Evolutionary conservation across 2,113 vertebrate species (phyloP), one percentile per base, ranked within the genome.

Genomic region (Semnornis frantzii): DNA sequence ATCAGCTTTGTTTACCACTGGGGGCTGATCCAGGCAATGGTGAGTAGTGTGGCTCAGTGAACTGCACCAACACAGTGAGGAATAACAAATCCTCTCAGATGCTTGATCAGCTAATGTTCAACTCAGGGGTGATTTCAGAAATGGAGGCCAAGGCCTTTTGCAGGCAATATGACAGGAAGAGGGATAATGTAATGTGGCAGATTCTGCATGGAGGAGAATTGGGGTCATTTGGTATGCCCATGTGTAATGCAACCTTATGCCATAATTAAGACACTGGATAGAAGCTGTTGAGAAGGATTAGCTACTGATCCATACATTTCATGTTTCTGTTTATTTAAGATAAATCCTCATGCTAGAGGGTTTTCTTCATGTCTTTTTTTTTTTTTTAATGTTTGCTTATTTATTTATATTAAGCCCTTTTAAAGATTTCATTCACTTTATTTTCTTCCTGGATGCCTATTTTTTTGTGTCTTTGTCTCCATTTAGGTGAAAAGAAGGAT

Each of bases 141-240:
- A 93, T 34, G 82, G 86, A 70, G 84, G 62, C 65, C 91, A 52
- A 69, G 65, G 87, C 89, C 77, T 92, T 75, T 90, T 81, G 59
- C 46, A 55, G 77, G 62, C 48, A 2, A 15, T 23, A 39, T 64
- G 92, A 84, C 58, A 71, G 69, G 31, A 74, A 93, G 69, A 19
- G 8, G 90, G 68, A 71, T 93, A 96, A 95, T 95, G 65, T 8
- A 76, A 42, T n/a, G 63, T 84, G 96, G 85, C 95, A 97, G 94
- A 85, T 89, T 62, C 82, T 94, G 88, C 62, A 10, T 5, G 42
- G 55, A 91, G 78, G 93, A 89, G 82, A 90, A 89, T 65, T 89
- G 80, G 50, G 92, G 89, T 93, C 89, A 84, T 54, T 68, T 28
- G 42, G 46, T 15, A 33, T 64, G 62, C 68, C 66, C 33, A 10